Evolutionary conservation across 2,113 vertebrate genomes (phyloP), one percentile per base, ranked within the genome.

Genomic region (Lichenostomus cassidix): DNA sequence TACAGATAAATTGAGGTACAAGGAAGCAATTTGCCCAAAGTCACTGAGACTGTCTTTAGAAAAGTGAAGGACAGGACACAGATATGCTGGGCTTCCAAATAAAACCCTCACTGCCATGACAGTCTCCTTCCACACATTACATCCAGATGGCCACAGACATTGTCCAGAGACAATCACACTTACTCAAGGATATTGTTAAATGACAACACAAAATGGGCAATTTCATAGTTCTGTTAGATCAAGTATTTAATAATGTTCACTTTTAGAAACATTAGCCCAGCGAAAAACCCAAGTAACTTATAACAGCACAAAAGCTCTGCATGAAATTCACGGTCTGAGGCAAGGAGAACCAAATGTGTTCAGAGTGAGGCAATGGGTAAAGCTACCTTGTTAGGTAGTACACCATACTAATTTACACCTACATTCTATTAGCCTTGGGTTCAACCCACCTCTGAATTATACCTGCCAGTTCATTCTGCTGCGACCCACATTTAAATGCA

Each of bases 401-500:
- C 9, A 75, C 20, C 35, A 59, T 82, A 71, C 7, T 42, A 12
- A 12, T 47, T 90, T 69, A 46, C 16, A 44, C 2, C 33, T 27
- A 18, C 9, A 35, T 31, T 47, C 28, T 23, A 2, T 20, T 28
- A 59, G 21, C 9, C 39, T 16, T 55, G 28, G 11, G 52, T 83
- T 85, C 27, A 64, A 9, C 9, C 37, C 25, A 20, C 5, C 16
- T 78, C 53, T 73, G 65, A 73, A 46, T 62, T 18, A 23, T 7
- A 80, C 5, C 10, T 27, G 58, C 27, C 35, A 35, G 35, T 22
- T 77, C 13, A 18, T 68, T 84, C 33, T 83, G 28, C 28, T 87
- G 22, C 14, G 0, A 46, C 9, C 12, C 63, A 42, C 1, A 0
- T 24, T 63, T 75, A 75, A 87, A 65, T 12, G 4, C 8, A 7